phyloP scores from a whole-genome alignment of 2,888 invertebrate genomes.

The Ophion costatus region DNA sequence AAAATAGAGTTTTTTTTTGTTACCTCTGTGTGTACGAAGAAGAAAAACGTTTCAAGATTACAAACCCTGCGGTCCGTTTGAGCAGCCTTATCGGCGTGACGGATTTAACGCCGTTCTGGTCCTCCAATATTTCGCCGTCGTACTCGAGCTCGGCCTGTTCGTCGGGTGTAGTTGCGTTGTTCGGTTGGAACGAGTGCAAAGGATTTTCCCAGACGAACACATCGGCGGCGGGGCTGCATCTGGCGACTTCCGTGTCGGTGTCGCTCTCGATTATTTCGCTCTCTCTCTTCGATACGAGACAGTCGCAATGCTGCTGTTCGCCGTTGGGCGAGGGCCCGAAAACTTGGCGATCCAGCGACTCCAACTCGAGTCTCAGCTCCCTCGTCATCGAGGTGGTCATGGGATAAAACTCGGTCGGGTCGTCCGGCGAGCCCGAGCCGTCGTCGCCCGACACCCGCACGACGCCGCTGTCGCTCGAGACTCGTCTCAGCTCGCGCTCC shows the following conservation, averaged over 20 bases:
- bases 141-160: slow-evolving; percentile 90
- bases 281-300: slow-evolving; percentile 76
- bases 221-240: slow-evolving; percentile 84
- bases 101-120: slow-evolving; percentile 87
- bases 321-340: slow-evolving; percentile 86
- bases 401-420: slow-evolving; percentile 93
- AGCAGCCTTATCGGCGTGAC: slow-evolving; percentile 89
- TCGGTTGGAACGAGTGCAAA: slow-evolving; percentile 84
- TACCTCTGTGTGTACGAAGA: too few relatives aligned
- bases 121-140: slow-evolving; percentile 87
- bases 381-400: slow-evolving; percentile 95
- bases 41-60: not conserved
- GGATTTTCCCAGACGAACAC: slow-evolving; percentile 93
- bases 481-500: slow-evolving; percentile 77
- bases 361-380: slow-evolving; percentile 91
- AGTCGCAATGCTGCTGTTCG: slow-evolving; percentile 77
- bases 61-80: slow-evolving; percentile 76
- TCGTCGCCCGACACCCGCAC: slow-evolving; percentile 78
- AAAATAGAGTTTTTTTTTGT: too few relatives aligned
- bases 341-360: slow-evolving; percentile 93
- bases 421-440: slow-evolving; percentile 89
- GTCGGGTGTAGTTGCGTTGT: slow-evolving; percentile 87
- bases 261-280: slow-evolving; percentile 78
- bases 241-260: slow-evolving; percentile 84
- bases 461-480: slow-evolving; percentile 78